These are phyloP conservation scores for Maconellicoccus hirsutus DNA, from an alignment of 1,140 invertebrate genomes.

Conservation along the genomic window DNA sequence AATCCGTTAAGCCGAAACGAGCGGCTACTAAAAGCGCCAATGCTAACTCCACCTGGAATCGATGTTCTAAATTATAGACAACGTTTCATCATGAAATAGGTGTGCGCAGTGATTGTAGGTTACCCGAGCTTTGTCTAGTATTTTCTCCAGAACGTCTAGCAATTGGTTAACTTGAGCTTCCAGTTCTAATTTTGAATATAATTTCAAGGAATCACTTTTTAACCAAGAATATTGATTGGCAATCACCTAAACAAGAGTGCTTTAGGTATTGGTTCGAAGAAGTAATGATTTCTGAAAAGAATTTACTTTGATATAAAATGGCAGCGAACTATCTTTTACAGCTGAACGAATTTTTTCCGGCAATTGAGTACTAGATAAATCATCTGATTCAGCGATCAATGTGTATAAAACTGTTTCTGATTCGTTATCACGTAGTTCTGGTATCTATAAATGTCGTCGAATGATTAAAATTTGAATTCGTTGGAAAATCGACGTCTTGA, in stretches of 20 bases:
- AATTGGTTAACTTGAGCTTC: not conserved
- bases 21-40: slow-evolving; percentile 55
- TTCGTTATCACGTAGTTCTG: slow-evolving; percentile 1
- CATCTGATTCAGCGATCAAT: slow-evolving; percentile 9
- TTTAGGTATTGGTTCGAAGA: too few relatives aligned
- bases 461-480: not conserved
- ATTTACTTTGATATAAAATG: not conserved
- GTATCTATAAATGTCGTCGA: slow-evolving; percentile 5
- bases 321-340: not conserved
- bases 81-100: too few relatives aligned
- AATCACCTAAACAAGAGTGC: not conserved
- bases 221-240: slow-evolving; percentile 9
- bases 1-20: slow-evolving; percentile 55
- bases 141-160: not conserved
- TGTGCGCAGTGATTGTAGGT: too few relatives aligned
- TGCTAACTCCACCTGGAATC: slow-evolving; percentile 39
- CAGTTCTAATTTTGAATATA: not conserved
- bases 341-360: slow-evolving; percentile 7
- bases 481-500: not conserved
- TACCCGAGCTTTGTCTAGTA: slow-evolving; percentile 1
- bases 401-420: slow-evolving; percentile 1
- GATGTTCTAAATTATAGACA: too few relatives aligned
- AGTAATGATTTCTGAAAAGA: not conserved
- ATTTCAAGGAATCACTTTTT: not conserved
- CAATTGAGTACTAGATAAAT: not conserved